A percentile compares a stretch with the other conserved stretches of the same genome.
Conservation (phyloP, 1,140 invertebrate genomes). For the Heliconius himera region DNA sequence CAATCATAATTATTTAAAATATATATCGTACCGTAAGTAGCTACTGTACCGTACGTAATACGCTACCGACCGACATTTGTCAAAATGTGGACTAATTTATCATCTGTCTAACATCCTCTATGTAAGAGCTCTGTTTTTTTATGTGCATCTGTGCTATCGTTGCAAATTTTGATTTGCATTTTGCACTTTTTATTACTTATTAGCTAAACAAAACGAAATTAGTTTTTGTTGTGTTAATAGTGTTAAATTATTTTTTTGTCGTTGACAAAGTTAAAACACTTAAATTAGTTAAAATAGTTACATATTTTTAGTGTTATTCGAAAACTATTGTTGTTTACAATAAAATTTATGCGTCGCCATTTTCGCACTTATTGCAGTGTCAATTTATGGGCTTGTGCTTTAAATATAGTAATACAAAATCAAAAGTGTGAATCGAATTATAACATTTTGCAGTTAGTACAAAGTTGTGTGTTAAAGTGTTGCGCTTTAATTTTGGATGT, state of each 20-base stretch:
- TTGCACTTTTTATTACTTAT: conserved; percentile 14
- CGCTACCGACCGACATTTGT: too few relatives aligned
- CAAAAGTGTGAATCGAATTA: conserved; percentile 21
- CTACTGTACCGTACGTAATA: too few relatives aligned
- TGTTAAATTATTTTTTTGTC: conserved; percentile 12
- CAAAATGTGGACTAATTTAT: neutral
- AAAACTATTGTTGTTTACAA: conserved; percentile 37
- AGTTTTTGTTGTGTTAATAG: conserved; percentile 24
- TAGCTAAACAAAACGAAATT: conserved; percentile 18
- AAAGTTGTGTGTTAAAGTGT: neutral
- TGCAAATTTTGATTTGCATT: conserved; percentile 38
- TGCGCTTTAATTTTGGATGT: neutral
- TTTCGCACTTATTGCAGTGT: conserved; percentile 64
- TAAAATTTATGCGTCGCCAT: conserved; percentile 62
- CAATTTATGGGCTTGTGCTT: conserved; percentile 37
- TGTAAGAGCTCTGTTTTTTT: neutral
- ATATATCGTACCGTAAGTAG: too few relatives aligned
- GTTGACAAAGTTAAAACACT: neutral
- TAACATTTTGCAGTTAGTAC: neutral
- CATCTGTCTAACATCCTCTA: neutral
- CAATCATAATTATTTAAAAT: too few relatives aligned
- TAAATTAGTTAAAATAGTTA: conserved; percentile 7
- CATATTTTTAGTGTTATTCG: conserved; percentile 11
- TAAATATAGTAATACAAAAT: conserved; percentile 33
- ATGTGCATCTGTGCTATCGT: conserved; percentile 27